A percentile compares a stretch with the other conserved stretches of the same genome.
phyloP scores from a whole-genome alignment of 2,113 vertebrate genomes.

The Bubalus kerabau region DNA sequence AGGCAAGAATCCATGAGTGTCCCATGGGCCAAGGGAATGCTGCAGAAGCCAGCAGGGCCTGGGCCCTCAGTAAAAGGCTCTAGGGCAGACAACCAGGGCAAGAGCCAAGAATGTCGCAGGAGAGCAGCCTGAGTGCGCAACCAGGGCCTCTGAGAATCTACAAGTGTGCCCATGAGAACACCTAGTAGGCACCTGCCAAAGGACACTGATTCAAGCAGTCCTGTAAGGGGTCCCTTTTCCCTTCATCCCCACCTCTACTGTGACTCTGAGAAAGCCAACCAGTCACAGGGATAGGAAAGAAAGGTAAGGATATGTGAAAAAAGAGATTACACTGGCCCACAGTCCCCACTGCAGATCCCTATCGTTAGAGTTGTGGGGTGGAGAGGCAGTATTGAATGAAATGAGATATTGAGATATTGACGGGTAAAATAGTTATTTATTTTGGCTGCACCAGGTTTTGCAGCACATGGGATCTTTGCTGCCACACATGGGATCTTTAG shows the following conservation, averaged over 20 bases:
- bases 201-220: neutral
- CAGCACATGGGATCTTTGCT: neutral
- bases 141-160: neutral
- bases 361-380: neutral
- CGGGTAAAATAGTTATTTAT: neutral
- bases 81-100: neutral
- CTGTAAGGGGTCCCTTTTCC: neutral
- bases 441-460: neutral
- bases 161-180: neutral
- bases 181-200: neutral
- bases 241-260: neutral
- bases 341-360: neutral
- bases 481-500: neutral
- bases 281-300: neutral
- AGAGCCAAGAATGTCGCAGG: neutral
- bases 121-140: neutral
- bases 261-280: neutral
- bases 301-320: neutral
- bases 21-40: too few species aligned
- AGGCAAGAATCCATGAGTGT: neutral
- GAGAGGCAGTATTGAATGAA: neutral
- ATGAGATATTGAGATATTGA: neutral
- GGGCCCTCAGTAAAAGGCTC: neutral
- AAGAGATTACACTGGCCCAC: neutral
- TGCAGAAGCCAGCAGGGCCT: neutral